Conservation (phyloP, 2,888 invertebrate genomes). For the Synergus gifuensis region DNA sequence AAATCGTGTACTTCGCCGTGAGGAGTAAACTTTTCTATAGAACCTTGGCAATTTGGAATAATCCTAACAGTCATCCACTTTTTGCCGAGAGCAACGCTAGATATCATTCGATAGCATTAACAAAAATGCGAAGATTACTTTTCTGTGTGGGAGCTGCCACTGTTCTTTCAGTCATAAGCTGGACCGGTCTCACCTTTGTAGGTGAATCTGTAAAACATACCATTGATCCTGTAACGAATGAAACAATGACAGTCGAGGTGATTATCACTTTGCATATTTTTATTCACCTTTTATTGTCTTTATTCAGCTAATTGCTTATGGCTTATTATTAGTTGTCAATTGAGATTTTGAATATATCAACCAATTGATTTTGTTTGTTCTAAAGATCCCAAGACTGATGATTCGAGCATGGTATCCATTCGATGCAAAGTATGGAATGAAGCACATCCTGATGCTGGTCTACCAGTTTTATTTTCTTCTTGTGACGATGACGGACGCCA, state of each 20-base stretch:
- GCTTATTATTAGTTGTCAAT: too few relatives aligned
- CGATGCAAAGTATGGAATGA: constrained; percentile 84
- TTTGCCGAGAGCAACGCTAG: constrained; percentile 90
- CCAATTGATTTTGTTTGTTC: background rate
- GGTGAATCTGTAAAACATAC: constrained; percentile 86
- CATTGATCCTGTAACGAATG: constrained; percentile 84
- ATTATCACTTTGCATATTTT: constrained; percentile 42
- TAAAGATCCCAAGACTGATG: constrained; percentile 83
- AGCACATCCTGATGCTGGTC: constrained; percentile 83
- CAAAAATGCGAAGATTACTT: constrained; percentile 87
- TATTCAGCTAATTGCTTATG: background rate
- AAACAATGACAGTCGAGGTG: constrained; percentile 84
- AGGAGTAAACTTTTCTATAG: constrained; percentile 88
- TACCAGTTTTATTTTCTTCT: constrained; percentile 86
- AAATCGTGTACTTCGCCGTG: constrained; percentile 86
- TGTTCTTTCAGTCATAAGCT: constrained; percentile 81
- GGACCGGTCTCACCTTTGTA: constrained; percentile 90
- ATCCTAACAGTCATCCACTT: constrained; percentile 89
- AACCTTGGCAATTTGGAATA: constrained; percentile 90
- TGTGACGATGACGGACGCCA: constrained; percentile 82
- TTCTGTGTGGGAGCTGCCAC: constrained; percentile 84
- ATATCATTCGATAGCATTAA: constrained; percentile 86
- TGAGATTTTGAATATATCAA: background rate
- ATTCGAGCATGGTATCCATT: constrained; percentile 90
- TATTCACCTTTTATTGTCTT: background rate